These are phyloP conservation scores for Ectropis grisescens DNA, from an alignment of 1,140 invertebrate genomes.

Conservation along the genomic window DNA sequence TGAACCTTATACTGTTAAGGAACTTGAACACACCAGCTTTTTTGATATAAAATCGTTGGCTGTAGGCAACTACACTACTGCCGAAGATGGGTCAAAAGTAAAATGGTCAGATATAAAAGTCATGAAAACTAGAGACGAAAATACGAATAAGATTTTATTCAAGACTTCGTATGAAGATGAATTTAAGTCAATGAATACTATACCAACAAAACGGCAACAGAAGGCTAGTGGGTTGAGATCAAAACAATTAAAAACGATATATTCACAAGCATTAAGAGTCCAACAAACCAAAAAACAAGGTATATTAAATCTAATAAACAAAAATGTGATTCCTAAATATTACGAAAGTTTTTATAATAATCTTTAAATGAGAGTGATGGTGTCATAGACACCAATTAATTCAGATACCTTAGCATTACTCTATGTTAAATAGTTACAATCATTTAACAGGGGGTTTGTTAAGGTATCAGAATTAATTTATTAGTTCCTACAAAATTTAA, in stretches of 20 bases:
- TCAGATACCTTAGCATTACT: neutral
- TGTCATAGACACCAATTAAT: too few species aligned
- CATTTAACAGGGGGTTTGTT: neutral
- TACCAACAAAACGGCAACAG: conserved; percentile 6
- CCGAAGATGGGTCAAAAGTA: conserved; percentile 14
- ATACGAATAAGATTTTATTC: conserved; percentile 11
- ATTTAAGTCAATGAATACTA: conserved; percentile 12
- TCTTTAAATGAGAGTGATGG: too few species aligned
- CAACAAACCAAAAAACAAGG: conserved; percentile 16
- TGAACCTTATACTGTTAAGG: conserved; percentile 11
- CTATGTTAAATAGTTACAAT: neutral
- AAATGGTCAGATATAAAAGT: conserved; percentile 20
- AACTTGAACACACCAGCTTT: conserved; percentile 16
- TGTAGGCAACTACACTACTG: conserved; percentile 12
- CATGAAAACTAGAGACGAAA: conserved; percentile 10
- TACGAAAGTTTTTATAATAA: conserved; percentile 13
- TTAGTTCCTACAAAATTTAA: too few species aligned
- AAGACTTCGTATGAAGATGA: conserved; percentile 15
- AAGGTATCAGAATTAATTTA: neutral
- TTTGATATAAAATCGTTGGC: conserved; percentile 17
- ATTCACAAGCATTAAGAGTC: conserved; percentile 10
- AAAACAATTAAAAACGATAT: conserved; percentile 14
- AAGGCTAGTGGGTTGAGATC: conserved; percentile 3
- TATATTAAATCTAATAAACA: conserved; percentile 19
- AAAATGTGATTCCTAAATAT: conserved; percentile 18